Base-by-base conservation (phyloP, 1,140 invertebrate genomes). In the Leptopilina boulardi region DNA sequence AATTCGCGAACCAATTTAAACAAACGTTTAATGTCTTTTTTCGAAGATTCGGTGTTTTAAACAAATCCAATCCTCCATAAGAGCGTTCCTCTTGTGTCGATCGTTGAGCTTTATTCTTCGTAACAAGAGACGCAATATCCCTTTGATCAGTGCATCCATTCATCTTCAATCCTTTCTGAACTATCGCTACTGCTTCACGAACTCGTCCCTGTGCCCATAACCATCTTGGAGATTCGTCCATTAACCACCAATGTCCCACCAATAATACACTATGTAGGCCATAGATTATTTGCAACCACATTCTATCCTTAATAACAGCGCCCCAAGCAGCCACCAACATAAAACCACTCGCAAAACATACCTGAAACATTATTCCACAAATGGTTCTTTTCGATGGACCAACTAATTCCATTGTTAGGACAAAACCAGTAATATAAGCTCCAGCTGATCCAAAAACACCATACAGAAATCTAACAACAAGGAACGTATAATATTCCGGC, bases 1-100 rank as follows among this genome's bases (percentile, higher is more conserved):
- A 96, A 87, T 97, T 97, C 0, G 96, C 95, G 86, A 98, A 96
- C 96, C 96, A 98, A 81, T 94, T 94, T 10, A 97, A 93, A 82
- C 96, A 96, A 1, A 97, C 92, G 84, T 97, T 96, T 0, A 97
- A 82, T 0, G 95, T 96, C 86, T 95, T 96, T 76, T 93, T 94
- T 70, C 96, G 92, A 19, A 98, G 87, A 84, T 95, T 95, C 1
- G 95, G 95, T 0, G 96, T 96, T 82, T 93, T 94, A 84, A 98
- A 95, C 1, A 97, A 89, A 89, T 96, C 96, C 3, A 91, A 51
- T 0, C 94, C 91, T 2, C 93, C 91, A 77, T 90, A 86, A 1
- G 92, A 92, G 2, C 89, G 84, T 1, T 93, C 89, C 23, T 92
- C 88, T 1, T 92, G 84, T 1, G 88, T 87, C 21, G 79, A 76